Percentiles rank a stretch among this genome's conserved stretches.
phyloP scores from a whole-genome alignment of 2,113 vertebrate genomes.

The Sapajus apella region DNA sequence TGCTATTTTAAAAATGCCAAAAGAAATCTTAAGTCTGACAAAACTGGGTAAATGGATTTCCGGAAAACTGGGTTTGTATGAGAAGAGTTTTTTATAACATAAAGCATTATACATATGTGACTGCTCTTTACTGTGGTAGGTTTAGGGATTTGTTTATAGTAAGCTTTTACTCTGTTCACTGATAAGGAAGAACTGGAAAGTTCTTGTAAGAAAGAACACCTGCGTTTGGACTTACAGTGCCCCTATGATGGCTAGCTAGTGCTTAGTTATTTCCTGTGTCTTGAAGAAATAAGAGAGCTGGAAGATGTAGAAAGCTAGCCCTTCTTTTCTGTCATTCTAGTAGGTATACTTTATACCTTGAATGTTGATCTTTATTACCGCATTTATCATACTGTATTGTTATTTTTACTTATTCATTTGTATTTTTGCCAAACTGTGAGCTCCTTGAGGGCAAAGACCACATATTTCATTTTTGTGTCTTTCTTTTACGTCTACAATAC shows the following conservation, averaged over 20 bases:
- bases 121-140: neutral
- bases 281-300: neutral
- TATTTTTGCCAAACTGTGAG: no score
- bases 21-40: neutral
- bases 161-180: neutral
- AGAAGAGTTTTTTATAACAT: neutral
- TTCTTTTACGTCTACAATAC: no score
- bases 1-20: neutral
- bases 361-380: no score
- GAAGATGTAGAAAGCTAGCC: no score
- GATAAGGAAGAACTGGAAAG: neutral
- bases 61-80: neutral
- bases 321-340: no score
- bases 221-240: neutral
- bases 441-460: no score
- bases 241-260: neutral
- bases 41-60: conserved; percentile 4
- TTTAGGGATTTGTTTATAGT: neutral
- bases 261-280: neutral
- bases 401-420: no score
- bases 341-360: no score
- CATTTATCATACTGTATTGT: no score
- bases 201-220: neutral
- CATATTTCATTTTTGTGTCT: no score
- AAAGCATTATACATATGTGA: neutral